Evolutionary conservation across 2,888 invertebrate species (phyloP).

Genomic region (Drosophila mettleri): DNA sequence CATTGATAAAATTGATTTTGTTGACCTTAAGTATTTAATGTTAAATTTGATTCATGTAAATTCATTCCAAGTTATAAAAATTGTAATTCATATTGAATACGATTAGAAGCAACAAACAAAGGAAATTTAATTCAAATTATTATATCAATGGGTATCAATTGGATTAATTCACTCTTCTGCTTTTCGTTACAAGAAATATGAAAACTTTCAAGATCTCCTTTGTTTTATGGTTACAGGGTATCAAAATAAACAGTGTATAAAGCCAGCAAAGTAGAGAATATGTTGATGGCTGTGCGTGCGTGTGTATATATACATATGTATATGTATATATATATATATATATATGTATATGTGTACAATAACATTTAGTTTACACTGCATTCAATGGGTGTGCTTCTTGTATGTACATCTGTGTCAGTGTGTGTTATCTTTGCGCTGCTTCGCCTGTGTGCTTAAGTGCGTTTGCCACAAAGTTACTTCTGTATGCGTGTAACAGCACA

Average conservation of each 20-base stretch:
- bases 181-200: neutral
- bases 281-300: constrained; percentile 7
- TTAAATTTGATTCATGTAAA: too few relatives aligned
- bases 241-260: constrained; percentile 44
- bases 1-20: too few relatives aligned
- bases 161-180: too few relatives aligned
- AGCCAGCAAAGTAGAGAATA: constrained; percentile 48
- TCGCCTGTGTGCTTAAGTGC: constrained; percentile 60
- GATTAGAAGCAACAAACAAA: too few relatives aligned
- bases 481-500: constrained; percentile 27
- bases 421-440: constrained; percentile 17
- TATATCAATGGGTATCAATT: too few relatives aligned
- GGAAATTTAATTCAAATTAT: too few relatives aligned
- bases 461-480: constrained; percentile 52
- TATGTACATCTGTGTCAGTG: neutral
- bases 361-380: constrained; percentile 77
- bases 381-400: constrained; percentile 45
- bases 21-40: too few relatives aligned
- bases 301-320: constrained; percentile 18
- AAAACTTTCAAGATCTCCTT: neutral
- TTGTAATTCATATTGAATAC: too few relatives aligned
- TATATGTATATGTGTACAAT: constrained; percentile 39
- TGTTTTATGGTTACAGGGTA: neutral
- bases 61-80: too few relatives aligned
- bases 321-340: constrained; percentile 4